Base-by-base conservation (phyloP, 2,888 invertebrate genomes). In the Heliconius aoede region DNA sequence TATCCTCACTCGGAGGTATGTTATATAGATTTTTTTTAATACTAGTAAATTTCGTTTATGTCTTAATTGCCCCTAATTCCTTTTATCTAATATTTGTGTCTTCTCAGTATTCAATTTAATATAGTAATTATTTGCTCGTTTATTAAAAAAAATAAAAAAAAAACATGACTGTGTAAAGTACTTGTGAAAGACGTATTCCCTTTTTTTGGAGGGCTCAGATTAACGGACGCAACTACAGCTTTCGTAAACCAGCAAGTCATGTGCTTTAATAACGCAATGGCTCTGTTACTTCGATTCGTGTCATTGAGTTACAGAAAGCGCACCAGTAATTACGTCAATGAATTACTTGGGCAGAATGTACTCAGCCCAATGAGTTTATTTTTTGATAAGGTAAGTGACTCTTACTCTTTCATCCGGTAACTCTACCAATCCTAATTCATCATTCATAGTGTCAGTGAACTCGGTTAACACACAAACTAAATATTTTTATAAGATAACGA, bases 241-340 rank as follows among this genome's bases (percentile, higher is more conserved):
- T 80, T 84, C 84, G 85, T 87, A 87, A 88, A 88, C 84, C 82
- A 83, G 85, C 90, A 88, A 91, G 91, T 92, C 92, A 92, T 91
- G 86, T 87, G 86, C 84, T 86, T 85, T 91, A 91, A 92, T 89
- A 86, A 86, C 82, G 80, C 76, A 72, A 82, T 85, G 84, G 84
- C 90, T 88, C 86, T 86, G 86, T 91, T 90, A 89, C 88, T 85
- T 83, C 78, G 83, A 78, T 80, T 82, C 82, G 81, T 83, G 81
- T 83, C 85, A 86, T 83, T 84, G 82, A 83, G 78, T 81, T 74
- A 72, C 73, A 73, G 78, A 74, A 79, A 78, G 73, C 79, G 73
- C 77, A 73, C 61, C 74, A 62, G 78, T 79, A 79, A 83, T 82
- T 82, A 79, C 79, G 76, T 77, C 58, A 65, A 75, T 68, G 73